A percentile compares a stretch with the other conserved stretches of the same genome.
Conservation (phyloP, 2,113 vertebrate genomes). For the Muntiacus reevesi region DNA sequence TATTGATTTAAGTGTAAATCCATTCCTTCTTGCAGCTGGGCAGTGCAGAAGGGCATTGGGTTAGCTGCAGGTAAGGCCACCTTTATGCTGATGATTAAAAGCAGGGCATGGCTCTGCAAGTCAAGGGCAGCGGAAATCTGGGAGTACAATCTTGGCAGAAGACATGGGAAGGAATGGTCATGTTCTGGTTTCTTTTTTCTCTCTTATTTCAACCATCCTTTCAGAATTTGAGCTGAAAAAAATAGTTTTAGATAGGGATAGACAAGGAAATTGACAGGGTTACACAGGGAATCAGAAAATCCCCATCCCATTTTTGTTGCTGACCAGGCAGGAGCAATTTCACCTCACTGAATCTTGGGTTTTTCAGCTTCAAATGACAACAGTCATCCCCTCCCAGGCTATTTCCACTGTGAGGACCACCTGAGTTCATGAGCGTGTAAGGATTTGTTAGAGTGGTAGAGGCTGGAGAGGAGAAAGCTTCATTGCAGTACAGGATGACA, state of each 20-base stretch:
- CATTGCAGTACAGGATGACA: not conserved
- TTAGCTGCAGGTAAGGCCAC: not conserved
- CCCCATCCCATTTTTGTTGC: not conserved
- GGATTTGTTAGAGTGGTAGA: not conserved
- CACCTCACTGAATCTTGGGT: not conserved
- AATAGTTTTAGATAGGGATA: not conserved
- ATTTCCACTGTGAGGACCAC: not conserved
- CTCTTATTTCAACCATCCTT: not conserved
- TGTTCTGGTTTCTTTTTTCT: not conserved
- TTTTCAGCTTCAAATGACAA: not conserved
- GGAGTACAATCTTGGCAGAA: not conserved
- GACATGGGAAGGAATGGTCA: not conserved
- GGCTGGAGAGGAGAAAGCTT: not conserved
- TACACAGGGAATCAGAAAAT: not conserved
- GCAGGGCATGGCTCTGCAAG: not conserved
- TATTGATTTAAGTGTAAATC: constrained; percentile 64
- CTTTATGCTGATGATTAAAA: not conserved
- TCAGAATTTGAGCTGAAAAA: not conserved
- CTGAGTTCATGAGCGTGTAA: not conserved
- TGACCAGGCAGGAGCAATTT: not conserved
- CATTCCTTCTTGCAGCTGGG: constrained; percentile 13
- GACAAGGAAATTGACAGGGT: not conserved
- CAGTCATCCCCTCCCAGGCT: not conserved
- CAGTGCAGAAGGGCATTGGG: not conserved
- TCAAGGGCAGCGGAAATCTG: not conserved